Evolutionary conservation across 2,888 invertebrate genomes (phyloP).

Genomic region (Cryptocephalus primarius): DNA sequence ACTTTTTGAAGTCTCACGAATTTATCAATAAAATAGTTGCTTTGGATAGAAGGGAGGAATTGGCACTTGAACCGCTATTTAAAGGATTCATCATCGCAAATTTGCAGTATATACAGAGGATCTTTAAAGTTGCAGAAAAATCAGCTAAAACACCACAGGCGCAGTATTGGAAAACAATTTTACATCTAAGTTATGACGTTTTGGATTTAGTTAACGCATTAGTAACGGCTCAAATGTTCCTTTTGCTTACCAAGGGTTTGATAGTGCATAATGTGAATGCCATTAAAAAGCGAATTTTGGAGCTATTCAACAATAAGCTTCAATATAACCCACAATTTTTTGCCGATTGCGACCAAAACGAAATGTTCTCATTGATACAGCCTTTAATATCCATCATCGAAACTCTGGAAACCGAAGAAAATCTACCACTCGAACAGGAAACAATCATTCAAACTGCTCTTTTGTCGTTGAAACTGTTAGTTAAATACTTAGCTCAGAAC

Average conservation of each 20-base stretch:
- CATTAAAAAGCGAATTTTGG: constrained; percentile 72
- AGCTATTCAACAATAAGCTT: constrained; percentile 73
- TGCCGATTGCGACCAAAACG: constrained; percentile 34
- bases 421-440: constrained; percentile 47
- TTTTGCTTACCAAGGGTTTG: constrained; percentile 65
- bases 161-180: constrained; percentile 75
- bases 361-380: constrained; percentile 48
- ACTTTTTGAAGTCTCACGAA: constrained; percentile 54
- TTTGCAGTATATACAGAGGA: constrained; percentile 54
- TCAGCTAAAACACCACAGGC: constrained; percentile 44
- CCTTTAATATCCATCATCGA: constrained; percentile 50
- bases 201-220: constrained; percentile 71
- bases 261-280: constrained; percentile 57
- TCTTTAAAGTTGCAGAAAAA: constrained; percentile 52
- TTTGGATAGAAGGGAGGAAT: constrained; percentile 38
- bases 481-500: constrained; percentile 55
- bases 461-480: constrained; percentile 71
- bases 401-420: constrained; percentile 32
- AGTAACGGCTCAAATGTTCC: constrained; percentile 67
- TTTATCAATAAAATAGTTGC: constrained; percentile 56
- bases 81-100: constrained; percentile 59
- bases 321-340: constrained; percentile 55
- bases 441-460: constrained; percentile 73
- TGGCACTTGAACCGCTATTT: constrained; percentile 49
- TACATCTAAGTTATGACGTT: constrained; percentile 68